phyloP scores from a whole-genome alignment of 2,888 invertebrate genomes.

The Dynastes hyllus region DNA sequence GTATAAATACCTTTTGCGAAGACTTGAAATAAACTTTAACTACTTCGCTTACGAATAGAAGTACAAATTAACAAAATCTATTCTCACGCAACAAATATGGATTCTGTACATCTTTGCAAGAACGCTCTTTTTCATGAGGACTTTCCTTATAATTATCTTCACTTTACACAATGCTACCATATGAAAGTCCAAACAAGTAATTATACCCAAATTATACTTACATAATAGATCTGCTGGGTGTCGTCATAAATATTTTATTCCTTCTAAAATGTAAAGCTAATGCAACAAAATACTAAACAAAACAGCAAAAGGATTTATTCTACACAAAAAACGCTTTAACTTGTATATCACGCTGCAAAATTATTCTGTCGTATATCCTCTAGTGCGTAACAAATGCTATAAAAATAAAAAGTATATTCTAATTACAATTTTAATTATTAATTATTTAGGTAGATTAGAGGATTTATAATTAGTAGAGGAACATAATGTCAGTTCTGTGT shows the following conservation, averaged over 20 bases:
- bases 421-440: slow-evolving; percentile 25
- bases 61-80: too few relatives aligned
- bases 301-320: not conserved
- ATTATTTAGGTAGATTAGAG: slow-evolving; percentile 34
- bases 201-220: too few relatives aligned
- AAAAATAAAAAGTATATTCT: slow-evolving; percentile 23
- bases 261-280: not conserved
- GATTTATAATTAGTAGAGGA: slow-evolving; percentile 37
- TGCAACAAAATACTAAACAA: not conserved
- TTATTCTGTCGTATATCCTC: not conserved
- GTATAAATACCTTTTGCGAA: too few relatives aligned
- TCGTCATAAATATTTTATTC: not conserved
- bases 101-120: too few relatives aligned
- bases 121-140: too few relatives aligned
- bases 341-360: not conserved
- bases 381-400: slow-evolving; percentile 16
- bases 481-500: slow-evolving; percentile 38
- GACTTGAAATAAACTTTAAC: too few relatives aligned
- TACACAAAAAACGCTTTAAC: not conserved
- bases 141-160: too few relatives aligned
- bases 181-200: too few relatives aligned
- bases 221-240: too few relatives aligned
- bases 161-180: too few relatives aligned
- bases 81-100: too few relatives aligned
- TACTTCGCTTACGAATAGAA: too few relatives aligned